Evolutionary conservation across 1,140 invertebrate species (phyloP).

Genomic region (Pseudomyrmex sp.): DNA sequence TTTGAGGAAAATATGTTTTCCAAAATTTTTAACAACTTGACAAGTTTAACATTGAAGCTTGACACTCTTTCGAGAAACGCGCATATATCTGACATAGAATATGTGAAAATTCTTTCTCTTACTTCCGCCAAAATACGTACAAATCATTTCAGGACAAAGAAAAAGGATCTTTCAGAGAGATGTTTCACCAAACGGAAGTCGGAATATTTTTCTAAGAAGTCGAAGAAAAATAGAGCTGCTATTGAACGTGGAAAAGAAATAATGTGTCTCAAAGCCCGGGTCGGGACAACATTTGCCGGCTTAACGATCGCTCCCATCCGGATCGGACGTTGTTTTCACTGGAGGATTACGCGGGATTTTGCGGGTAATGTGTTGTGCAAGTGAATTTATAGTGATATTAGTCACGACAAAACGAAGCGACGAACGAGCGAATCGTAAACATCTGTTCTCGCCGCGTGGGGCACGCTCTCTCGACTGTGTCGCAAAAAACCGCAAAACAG

Average conservation of each 20-base stretch:
- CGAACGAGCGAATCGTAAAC: conserved; percentile 64
- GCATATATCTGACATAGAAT: too few relatives aligned
- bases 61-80: too few relatives aligned
- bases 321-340: conserved; percentile 27
- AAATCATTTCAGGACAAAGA: neutral
- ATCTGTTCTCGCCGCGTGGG: conserved; percentile 77
- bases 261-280: too few relatives aligned
- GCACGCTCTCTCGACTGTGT: conserved; percentile 41
- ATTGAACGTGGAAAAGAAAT: neutral
- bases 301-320: neutral
- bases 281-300: neutral
- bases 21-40: too few relatives aligned
- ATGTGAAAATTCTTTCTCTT: too few relatives aligned
- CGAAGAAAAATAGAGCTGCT: neutral
- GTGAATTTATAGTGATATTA: conserved; percentile 44
- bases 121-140: neutral
- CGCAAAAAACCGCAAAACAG: conserved; percentile 44
- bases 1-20: too few relatives aligned
- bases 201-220: neutral
- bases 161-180: neutral
- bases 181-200: neutral
- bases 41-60: too few relatives aligned
- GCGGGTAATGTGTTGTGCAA: conserved; percentile 36
- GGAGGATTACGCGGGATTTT: conserved; percentile 9
- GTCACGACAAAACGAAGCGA: conserved; percentile 31